phyloP scores from a whole-genome alignment of 2,113 vertebrate species.

The Aphelocoma coerulescens region DNA sequence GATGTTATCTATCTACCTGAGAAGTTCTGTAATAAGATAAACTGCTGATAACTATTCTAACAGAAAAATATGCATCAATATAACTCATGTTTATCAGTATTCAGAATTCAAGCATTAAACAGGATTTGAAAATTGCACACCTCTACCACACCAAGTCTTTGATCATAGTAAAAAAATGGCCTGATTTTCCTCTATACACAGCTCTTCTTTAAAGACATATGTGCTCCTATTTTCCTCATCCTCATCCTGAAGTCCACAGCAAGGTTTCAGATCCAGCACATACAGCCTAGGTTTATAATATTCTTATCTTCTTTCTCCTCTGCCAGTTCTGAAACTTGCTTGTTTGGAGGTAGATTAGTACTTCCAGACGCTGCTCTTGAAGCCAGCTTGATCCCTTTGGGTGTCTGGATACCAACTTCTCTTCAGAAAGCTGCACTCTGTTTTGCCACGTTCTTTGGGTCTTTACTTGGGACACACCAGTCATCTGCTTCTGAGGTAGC shows the following conservation, averaged over 20 bases:
- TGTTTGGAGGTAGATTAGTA: background rate
- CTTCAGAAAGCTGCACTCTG: conserved; percentile 70
- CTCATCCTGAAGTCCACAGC: background rate
- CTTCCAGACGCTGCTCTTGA: conserved; percentile 29
- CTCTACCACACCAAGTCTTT: background rate
- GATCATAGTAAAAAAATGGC: background rate
- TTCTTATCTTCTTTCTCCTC: background rate
- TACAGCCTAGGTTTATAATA: background rate
- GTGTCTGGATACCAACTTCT: background rate
- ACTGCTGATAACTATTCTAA: background rate
- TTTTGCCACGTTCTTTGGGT: conserved; percentile 83
- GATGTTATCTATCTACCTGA: background rate
- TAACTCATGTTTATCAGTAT: background rate
- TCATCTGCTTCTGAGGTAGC: conserved; percentile 86
- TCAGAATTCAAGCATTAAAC: conserved; percentile 37
- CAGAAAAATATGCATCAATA: conserved; percentile 3
- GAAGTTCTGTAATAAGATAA: background rate
- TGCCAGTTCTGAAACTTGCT: background rate
- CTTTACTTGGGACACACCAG: conserved; percentile 94
- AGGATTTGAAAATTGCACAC: conserved; percentile 21
- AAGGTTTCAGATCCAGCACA: background rate
- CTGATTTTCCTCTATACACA: background rate
- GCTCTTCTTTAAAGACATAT: background rate
- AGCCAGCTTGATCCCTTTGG: conserved; percentile 63
- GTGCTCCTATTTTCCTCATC: background rate